Conservation (phyloP, 2,113 vertebrate species). For the Pantherophis guttatus region DNA sequence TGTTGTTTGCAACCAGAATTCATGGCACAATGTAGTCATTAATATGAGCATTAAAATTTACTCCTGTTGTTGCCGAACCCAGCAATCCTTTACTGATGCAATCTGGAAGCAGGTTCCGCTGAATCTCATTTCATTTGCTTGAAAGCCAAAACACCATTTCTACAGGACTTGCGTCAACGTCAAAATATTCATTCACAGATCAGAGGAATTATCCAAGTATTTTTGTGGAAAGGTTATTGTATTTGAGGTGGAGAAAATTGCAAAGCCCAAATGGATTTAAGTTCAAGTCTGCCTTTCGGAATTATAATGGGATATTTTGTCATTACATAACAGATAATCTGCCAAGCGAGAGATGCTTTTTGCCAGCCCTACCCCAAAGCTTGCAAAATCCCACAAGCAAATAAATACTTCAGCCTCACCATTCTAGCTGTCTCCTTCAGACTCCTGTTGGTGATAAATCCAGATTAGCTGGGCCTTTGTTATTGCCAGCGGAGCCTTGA, state of each 20-base stretch:
- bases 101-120: background rate
- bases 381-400: conserved; percentile 28
- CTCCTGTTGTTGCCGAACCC: background rate
- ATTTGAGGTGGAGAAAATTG: background rate
- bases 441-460: conserved; percentile 36
- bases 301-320: background rate
- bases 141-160: background rate
- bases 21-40: background rate
- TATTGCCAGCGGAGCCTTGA: conserved; percentile 49
- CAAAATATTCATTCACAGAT: background rate
- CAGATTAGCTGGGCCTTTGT: conserved; percentile 28
- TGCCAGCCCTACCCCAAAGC: conserved; percentile 18
- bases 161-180: background rate
- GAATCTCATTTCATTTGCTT: background rate
- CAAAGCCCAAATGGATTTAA: background rate
- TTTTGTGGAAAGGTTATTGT: background rate
- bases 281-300: background rate
- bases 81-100: background rate
- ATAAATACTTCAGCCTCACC: conserved; percentile 8
- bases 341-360: background rate
- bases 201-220: background rate
- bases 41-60: background rate
- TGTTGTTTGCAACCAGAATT: background rate
- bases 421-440: conserved; percentile 24
- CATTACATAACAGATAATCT: conserved; percentile 15